A percentile compares a stretch with the other conserved stretches of the same genome.
phyloP scores from a whole-genome alignment of 2,888 invertebrate genomes.

The Octodonta nipae region DNA sequence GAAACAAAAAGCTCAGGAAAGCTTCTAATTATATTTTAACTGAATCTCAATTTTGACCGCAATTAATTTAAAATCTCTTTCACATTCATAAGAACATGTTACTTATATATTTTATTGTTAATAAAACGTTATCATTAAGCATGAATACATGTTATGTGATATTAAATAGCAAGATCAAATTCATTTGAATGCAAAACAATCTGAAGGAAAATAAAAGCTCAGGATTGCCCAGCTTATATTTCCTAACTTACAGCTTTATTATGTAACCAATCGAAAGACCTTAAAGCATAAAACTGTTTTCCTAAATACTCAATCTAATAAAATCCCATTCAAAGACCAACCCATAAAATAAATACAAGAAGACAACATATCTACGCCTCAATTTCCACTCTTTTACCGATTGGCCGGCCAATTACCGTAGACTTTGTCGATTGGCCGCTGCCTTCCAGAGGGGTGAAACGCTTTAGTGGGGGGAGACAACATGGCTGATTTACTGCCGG shows the following conservation, averaged over 20 bases:
- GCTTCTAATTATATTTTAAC: too few species aligned
- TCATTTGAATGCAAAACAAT: too few species aligned
- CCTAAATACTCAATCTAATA: conserved; percentile 36
- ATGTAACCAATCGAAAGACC: conserved; percentile 30
- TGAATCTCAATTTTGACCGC: too few species aligned
- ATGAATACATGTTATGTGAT: too few species aligned
- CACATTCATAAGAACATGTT: too few species aligned
- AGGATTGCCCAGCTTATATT: conserved; percentile 21
- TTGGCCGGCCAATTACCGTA: conserved; percentile 32
- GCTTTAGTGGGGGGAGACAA: conserved; percentile 32
- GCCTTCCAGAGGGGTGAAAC: background rate
- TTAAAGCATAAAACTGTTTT: conserved; percentile 33
- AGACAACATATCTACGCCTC: conserved; percentile 29
- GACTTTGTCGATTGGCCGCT: conserved; percentile 23
- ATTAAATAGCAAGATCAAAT: too few species aligned
- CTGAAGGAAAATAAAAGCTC: too few species aligned
- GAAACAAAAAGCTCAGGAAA: too few species aligned
- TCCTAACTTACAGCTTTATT: conserved; percentile 21
- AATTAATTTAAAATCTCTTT: too few species aligned
- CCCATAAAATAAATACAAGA: conserved; percentile 35
- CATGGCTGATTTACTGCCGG: conserved; percentile 37
- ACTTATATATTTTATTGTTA: too few species aligned
- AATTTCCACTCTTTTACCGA: conserved; percentile 11
- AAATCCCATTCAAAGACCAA: conserved; percentile 33
- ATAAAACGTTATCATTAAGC: too few species aligned